Evolutionary conservation across 2,797 vertebrate species (phyloP), one percentile per base, ranked within the genome.

Genomic region (Argentina silus): DNA sequence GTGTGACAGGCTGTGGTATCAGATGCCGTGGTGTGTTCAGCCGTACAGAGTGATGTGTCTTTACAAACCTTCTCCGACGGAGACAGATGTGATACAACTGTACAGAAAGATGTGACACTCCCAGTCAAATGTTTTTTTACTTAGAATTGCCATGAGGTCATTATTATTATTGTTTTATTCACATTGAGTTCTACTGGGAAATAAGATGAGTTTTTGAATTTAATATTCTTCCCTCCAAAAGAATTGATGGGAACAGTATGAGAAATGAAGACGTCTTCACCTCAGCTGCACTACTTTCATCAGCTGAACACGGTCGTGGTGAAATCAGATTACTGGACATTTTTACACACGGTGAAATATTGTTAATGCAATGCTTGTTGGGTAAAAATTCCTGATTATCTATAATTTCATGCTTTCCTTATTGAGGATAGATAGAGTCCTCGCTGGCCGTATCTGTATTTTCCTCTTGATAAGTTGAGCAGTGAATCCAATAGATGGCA

Each of bases 401-500:
- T 23, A 21, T 48, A 6, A 21, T 65, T 7, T 11, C 17, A 17
- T 17, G 9, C n/a, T 45, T 48, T 21, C 43, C 12, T 48, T 48
- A 47, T 36, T 12, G 63, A 59, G 17, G 63, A 19, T 47, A 7
- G n/a, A 65, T 45, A 48, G 9, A 14, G 17, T 64, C 43, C n/a
- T 42, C 15, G 36, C 42, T 63, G 19, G 21, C 9, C 6, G 15
- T 45, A 4, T 66, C 45, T 56, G 23, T 17, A 63, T 9, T 36
- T 11, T 62, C 60, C 27, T 23, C 23, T 42, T 55, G 8, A 68
- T 55, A 68, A 68, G 55, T n/a, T 84, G 92, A 94, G 86, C 92
- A 87, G 91, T 95, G 93, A 89, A 87, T 95, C 95, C 95, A 95
- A 95, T 95, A 96, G 95, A 96, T 95, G 95, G 95, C 95, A 96